A percentile compares a stretch with the other conserved stretches of the same genome.
Evolutionary conservation across 2,888 invertebrate genomes (phyloP).

Genomic region (Apamea epomidion): DNA sequence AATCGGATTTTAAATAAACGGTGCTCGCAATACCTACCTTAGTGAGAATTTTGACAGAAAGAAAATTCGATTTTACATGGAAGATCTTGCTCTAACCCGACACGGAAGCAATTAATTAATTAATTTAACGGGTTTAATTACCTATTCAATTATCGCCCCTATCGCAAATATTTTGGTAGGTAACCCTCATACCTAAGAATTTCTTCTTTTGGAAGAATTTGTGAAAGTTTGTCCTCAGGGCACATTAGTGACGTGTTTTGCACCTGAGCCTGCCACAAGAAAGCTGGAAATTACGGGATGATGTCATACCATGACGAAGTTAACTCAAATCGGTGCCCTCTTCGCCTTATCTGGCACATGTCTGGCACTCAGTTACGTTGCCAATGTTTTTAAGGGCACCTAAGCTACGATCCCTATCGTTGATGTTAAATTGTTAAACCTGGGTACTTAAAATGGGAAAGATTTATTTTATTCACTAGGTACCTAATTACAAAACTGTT

Average conservation of each 20-base stretch:
- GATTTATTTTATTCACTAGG: not conserved
- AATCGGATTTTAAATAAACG: slow-evolving; percentile 31
- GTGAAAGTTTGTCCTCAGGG: slow-evolving; percentile 54
- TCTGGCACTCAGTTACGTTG: slow-evolving; percentile 17
- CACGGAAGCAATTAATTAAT: not conserved
- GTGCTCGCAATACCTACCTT: not conserved
- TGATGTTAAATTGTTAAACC: not conserved
- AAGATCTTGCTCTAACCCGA: not conserved
- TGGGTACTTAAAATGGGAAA: not conserved
- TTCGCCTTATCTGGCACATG: slow-evolving; percentile 31
- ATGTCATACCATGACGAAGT: slow-evolving; percentile 58
- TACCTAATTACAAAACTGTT: not conserved
- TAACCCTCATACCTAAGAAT: not conserved
- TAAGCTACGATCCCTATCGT: not conserved
- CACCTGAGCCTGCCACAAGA: slow-evolving; percentile 47
- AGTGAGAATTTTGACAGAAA: not conserved
- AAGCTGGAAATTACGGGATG: slow-evolving; percentile 59
- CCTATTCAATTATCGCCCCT: not conserved
- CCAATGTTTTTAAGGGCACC: not conserved
- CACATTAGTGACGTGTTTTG: slow-evolving; percentile 34
- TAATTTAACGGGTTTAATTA: not conserved
- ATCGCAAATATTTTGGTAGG: not conserved
- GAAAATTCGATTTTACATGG: not conserved
- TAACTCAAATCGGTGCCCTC: slow-evolving; percentile 27
- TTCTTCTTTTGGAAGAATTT: slow-evolving; percentile 11